Evolutionary conservation across 2,113 vertebrate species (phyloP).

Genomic region (Marmota flaviventris): DNA sequence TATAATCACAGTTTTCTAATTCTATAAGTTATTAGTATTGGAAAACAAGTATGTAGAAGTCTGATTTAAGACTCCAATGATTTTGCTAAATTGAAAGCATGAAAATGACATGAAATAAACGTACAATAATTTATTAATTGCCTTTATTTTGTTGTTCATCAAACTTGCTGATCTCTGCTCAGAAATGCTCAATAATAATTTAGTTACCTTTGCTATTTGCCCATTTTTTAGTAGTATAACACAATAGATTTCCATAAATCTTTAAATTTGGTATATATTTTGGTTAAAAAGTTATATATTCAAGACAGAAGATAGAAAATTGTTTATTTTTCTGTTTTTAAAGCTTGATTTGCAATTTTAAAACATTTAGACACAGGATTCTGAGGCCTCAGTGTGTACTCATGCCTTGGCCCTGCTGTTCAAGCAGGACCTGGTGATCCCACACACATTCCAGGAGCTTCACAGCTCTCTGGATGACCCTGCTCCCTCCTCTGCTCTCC

Average conservation of each 20-base stretch:
- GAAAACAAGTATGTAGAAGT: background rate
- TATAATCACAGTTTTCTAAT: background rate
- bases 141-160: background rate
- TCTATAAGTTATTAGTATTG: background rate
- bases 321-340: background rate
- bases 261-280: background rate
- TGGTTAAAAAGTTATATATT: background rate
- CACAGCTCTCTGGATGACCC: background rate
- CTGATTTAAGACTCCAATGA: background rate
- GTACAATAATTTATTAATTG: background rate
- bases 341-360: constrained; percentile 7
- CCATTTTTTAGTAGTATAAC: background rate
- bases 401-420: background rate
- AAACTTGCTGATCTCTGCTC: background rate
- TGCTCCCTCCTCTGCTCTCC: background rate
- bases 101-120: background rate
- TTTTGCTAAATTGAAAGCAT: constrained; percentile 16
- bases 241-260: background rate
- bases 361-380: background rate
- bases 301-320: background rate
- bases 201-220: background rate
- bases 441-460: background rate
- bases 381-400: rapidly evolving
- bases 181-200: background rate
- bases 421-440: background rate